A percentile compares a stretch with the other conserved stretches of the same genome.
Conservation (phyloP, 1,140 invertebrate genomes). For the Drosophila willistoni region DNA sequence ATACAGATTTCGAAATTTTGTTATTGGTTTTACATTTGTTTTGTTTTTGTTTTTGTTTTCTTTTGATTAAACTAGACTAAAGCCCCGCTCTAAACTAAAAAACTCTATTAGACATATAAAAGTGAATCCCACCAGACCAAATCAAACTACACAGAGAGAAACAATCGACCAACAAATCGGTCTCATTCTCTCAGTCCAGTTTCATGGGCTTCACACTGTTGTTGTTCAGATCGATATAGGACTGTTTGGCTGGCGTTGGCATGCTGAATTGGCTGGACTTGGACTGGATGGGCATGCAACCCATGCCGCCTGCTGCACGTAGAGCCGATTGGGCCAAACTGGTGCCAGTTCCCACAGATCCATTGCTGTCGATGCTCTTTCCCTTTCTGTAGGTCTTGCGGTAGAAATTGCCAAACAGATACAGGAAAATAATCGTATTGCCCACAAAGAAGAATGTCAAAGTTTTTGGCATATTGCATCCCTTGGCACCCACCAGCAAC, state of each 20-base stretch:
- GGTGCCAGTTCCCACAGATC: conserved; percentile 33
- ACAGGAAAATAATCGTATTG: conserved; percentile 90
- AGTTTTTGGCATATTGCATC: conserved; percentile 90
- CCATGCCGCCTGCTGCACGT: conserved; percentile 73
- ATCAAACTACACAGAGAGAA: conserved; percentile 40
- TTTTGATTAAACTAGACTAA: conserved; percentile 48
- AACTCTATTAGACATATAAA: conserved; percentile 24
- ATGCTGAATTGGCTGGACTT: conserved; percentile 31
- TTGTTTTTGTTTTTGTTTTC: not conserved
- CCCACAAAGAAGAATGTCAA: conserved; percentile 86
- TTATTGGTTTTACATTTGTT: not conserved
- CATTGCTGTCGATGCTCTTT: conserved; percentile 50
- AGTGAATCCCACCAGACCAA: conserved; percentile 7
- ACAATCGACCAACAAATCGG: conserved; percentile 19
- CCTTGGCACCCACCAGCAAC: conserved; percentile 86
- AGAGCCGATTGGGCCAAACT: conserved; percentile 64
- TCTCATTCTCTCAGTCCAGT: conserved; percentile 51
- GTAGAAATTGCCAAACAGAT: conserved; percentile 94
- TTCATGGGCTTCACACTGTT: conserved; percentile 72
- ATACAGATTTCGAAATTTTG: conserved; percentile 22
- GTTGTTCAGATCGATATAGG: conserved; percentile 75
- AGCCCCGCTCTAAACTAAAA: conserved; percentile 68
- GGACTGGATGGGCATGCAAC: conserved; percentile 62
- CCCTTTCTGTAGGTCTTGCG: conserved; percentile 88
- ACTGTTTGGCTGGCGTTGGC: conserved; percentile 48